These are phyloP conservation scores for Pseudorhiza aurosa DNA, from an alignment of 30 jellyfish, hydroid and myxozoan species.

Conservation along the genomic window DNA sequence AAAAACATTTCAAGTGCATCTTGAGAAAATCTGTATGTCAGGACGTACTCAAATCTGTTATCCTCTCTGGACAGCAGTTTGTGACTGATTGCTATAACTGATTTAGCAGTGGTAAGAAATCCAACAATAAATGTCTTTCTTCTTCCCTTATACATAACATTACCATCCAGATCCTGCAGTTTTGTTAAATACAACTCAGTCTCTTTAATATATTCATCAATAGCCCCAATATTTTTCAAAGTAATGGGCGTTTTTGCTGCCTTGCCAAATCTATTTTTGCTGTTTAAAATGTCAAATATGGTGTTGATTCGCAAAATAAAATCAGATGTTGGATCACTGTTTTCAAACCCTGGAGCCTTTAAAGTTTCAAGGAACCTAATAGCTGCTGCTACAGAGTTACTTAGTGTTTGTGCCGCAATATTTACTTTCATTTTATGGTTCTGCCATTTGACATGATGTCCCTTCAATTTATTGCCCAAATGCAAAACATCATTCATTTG, in stretches of 20 bases:
- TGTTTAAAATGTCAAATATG: conserved; percentile 14
- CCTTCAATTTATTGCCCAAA: conserved; percentile 35
- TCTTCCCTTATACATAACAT: not conserved
- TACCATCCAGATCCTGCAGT: not conserved
- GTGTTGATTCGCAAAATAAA: conserved; percentile 10
- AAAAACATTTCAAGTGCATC: conserved; percentile 45
- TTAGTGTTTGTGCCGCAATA: conserved; percentile 41
- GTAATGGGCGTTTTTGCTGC: conserved; percentile 15
- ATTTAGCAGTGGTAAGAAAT: conserved; percentile 11
- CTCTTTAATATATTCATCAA: conserved; percentile 1
- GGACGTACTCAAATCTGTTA: not conserved
- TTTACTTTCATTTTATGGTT: not conserved
- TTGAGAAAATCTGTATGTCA: conserved; percentile 38
- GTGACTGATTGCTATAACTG: conserved; percentile 8
- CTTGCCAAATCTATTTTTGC: conserved; percentile 37
- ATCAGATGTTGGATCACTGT: conserved; percentile 1
- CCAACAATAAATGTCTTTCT: conserved; percentile 23
- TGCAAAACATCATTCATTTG: conserved; percentile 26
- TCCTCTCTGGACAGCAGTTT: not conserved
- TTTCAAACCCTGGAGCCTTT: conserved; percentile 16
- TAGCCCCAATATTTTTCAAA: not conserved
- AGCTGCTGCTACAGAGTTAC: conserved; percentile 60
- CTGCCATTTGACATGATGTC: conserved; percentile 18
- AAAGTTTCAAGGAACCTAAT: not conserved
- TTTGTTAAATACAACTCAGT: not conserved